Evolutionary conservation across 2,113 vertebrate genomes (phyloP).

Genomic region (Bombycilla garrulus): DNA sequence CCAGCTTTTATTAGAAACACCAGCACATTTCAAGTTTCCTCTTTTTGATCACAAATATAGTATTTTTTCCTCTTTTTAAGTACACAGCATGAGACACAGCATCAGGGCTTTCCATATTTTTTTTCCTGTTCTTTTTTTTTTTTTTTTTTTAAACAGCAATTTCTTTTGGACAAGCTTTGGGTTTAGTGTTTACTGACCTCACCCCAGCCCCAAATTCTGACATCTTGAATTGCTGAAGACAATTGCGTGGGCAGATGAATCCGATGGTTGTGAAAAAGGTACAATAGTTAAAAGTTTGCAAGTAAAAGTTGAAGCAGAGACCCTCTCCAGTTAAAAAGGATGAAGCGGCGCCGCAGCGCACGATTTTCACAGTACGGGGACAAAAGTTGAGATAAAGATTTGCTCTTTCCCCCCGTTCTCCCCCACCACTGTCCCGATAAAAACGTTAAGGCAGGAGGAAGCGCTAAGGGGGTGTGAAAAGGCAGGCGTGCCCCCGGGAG

Average conservation of each 20-base stretch:
- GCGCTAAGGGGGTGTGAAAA: background rate
- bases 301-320: conserved; percentile 24
- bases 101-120: conserved; percentile 53
- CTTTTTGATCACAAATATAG: conserved; percentile 78
- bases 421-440: background rate
- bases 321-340: background rate
- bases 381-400: background rate
- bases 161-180: conserved; percentile 47
- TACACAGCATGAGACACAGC: conserved; percentile 73
- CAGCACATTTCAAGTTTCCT: conserved; percentile 78
- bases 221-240: conserved; percentile 50
- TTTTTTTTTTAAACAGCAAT: conserved; percentile 3
- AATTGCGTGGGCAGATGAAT: conserved; percentile 22
- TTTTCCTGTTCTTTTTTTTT: background rate
- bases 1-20: conserved; percentile 80
- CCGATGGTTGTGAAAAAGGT: conserved; percentile 1
- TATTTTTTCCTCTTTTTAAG: conserved; percentile 69
- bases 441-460: background rate
- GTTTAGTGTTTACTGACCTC: conserved; percentile 45
- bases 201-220: conserved; percentile 34
- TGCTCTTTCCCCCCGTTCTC: background rate
- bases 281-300: background rate
- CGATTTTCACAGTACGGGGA: background rate
- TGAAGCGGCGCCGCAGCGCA: rapidly evolving
- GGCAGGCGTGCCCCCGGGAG: background rate